These are phyloP conservation scores for Acromyrmex echinatior DNA, from an alignment of 1,140 invertebrate species.

Conservation along the genomic window DNA sequence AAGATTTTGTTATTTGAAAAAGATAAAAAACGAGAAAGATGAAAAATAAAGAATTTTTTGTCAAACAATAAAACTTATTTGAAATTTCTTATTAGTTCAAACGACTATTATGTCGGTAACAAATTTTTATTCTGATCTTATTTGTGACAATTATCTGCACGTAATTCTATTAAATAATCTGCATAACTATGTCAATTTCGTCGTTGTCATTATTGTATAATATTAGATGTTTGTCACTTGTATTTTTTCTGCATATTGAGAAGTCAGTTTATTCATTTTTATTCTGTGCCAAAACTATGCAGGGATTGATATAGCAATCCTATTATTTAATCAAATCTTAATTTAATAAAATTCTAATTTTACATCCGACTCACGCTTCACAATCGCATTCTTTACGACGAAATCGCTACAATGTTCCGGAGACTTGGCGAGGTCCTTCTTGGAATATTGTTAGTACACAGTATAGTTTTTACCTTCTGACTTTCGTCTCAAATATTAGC, in stretches of 20 bases:
- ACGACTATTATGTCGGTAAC: not conserved
- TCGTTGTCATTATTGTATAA: not conserved
- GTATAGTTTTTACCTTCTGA: not conserved
- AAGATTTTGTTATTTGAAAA: not conserved
- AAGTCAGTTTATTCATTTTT: not conserved
- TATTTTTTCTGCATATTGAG: not conserved
- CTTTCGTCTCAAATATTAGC: not conserved
- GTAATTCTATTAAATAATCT: not conserved
- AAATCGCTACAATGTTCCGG: conserved; percentile 6
- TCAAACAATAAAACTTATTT: not conserved
- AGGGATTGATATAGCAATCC: not conserved
- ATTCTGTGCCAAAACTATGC: not conserved
- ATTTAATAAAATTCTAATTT: not conserved
- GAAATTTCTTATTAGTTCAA: not conserved
- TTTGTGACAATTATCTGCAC: not conserved
- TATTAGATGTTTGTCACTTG: not conserved
- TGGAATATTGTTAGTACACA: not conserved
- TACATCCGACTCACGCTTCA: conserved; percentile 37
- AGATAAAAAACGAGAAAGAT: not conserved
- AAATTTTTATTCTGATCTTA: not conserved
- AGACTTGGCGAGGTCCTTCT: not conserved
- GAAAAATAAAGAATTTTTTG: not conserved
- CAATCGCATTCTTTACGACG: conserved; percentile 5
- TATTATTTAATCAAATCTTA: not conserved
- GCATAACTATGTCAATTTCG: not conserved